Conservation (phyloP, 2,113 vertebrate species). For the Megaceryle torquata region DNA sequence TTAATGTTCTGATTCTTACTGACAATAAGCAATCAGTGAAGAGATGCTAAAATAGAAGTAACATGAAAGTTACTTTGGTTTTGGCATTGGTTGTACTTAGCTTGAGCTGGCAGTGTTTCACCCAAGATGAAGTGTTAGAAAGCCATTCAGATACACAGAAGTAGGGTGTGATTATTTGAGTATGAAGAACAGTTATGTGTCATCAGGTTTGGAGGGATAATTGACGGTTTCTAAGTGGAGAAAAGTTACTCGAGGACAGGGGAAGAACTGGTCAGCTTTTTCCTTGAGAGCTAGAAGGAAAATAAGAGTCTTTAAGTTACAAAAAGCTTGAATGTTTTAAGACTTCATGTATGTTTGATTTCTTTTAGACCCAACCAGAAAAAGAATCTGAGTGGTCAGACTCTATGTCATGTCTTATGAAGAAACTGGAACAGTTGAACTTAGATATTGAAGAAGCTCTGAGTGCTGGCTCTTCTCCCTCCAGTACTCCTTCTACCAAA, state of each 20-base stretch:
- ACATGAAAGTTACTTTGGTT: background rate
- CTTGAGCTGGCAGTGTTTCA: background rate
- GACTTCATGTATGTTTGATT: background rate
- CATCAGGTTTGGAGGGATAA: background rate
- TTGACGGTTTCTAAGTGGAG: conserved; percentile 6
- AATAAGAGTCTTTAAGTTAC: background rate
- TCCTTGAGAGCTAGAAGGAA: background rate
- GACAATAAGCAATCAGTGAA: background rate
- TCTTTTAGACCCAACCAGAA: conserved; percentile 47
- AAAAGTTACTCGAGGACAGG: background rate
- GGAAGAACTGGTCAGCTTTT: background rate
- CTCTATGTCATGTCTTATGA: conserved; percentile 85
- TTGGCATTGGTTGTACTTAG: background rate
- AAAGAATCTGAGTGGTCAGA: conserved; percentile 76
- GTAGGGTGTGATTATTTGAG: background rate
- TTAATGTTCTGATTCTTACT: background rate
- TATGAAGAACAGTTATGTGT: background rate
- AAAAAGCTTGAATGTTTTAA: background rate
- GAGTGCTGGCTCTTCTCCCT: conserved; percentile 78
- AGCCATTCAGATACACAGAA: background rate
- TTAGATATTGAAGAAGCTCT: conserved; percentile 87
- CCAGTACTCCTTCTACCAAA: conserved; percentile 70
- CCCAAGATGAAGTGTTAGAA: background rate
- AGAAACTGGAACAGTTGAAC: conserved; percentile 83
- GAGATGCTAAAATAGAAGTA: background rate